phyloP scores from a whole-genome alignment of 2,797 vertebrate species.

The Gymnoscopelus braueri region DNA sequence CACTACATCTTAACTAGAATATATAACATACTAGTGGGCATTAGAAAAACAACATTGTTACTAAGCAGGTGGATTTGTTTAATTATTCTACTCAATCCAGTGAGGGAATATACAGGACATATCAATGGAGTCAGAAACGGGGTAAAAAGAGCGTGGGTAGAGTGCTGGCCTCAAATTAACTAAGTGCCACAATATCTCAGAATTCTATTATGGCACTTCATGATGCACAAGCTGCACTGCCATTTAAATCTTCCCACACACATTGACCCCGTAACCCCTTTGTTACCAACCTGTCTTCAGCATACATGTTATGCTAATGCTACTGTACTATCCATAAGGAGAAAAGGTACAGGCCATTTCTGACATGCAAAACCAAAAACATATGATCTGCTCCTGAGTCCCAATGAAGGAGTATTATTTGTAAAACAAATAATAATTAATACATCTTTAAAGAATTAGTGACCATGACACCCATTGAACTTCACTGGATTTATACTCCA shows the following conservation, averaged over 20 bases:
- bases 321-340: not conserved
- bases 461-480: conserved; percentile 7
- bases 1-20: too few species aligned
- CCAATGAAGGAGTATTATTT: too few species aligned
- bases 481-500: conserved; percentile 6
- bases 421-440: too few species aligned
- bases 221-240: conserved; percentile 53
- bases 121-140: conserved; percentile 53
- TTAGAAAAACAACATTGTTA: too few species aligned
- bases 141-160: conserved; percentile 61
- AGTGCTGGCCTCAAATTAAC: conserved; percentile 64
- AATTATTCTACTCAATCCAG: too few species aligned
- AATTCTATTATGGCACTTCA: conserved; percentile 70
- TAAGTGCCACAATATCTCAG: conserved; percentile 70
- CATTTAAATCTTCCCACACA: conserved; percentile 67
- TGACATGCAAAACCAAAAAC: conserved; percentile 25
- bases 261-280: conserved; percentile 47
- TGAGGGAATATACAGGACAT: too few species aligned
- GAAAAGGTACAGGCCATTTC: conserved; percentile 22
- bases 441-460: not conserved
- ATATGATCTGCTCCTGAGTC: not conserved
- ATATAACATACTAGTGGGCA: too few species aligned
- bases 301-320: conserved; percentile 28
- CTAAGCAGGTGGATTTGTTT: too few species aligned
- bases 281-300: conserved; percentile 49